A percentile compares a stretch with the other conserved stretches of the same genome.
These are phyloP conservation scores for Xestobium rufovillosum DNA, from an alignment of 2,888 invertebrate species.

Conservation along the genomic window DNA sequence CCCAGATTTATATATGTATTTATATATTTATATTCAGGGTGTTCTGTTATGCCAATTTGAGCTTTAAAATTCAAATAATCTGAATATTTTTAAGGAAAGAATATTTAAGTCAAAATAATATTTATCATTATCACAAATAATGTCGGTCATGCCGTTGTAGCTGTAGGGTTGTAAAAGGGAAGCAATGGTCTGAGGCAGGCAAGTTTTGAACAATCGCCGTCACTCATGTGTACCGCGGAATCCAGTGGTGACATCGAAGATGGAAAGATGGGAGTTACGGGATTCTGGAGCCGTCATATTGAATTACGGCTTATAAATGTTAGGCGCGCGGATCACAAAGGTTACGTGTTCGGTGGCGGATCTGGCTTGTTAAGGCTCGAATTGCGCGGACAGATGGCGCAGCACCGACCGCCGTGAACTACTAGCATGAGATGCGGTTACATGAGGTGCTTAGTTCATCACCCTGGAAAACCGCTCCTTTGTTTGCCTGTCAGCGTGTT, in stretches of 20 bases:
- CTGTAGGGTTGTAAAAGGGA: too few relatives aligned
- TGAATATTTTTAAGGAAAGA: too few relatives aligned
- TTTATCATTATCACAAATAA: too few relatives aligned
- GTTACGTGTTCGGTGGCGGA: slow-evolving; percentile 27
- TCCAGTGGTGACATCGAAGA: not conserved
- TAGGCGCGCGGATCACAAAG: slow-evolving; percentile 20
- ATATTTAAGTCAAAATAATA: too few relatives aligned
- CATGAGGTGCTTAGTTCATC: slow-evolving; percentile 41
- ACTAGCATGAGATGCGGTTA: slow-evolving; percentile 35
- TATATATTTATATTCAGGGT: too few relatives aligned
- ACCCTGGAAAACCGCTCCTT: slow-evolving; percentile 43
- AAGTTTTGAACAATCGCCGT: too few relatives aligned
- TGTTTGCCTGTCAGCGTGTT: slow-evolving; percentile 41
- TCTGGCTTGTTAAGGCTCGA: slow-evolving; percentile 27
- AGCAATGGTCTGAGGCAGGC: too few relatives aligned
- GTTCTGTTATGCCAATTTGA: too few relatives aligned
- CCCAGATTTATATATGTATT: too few relatives aligned
- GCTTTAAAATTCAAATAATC: too few relatives aligned
- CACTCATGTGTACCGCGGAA: slow-evolving; percentile 1
- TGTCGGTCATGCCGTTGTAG: too few relatives aligned
- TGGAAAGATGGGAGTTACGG: not conserved
- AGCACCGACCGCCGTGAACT: slow-evolving; percentile 22
- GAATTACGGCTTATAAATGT: slow-evolving; percentile 12
- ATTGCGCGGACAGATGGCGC: slow-evolving; percentile 27
- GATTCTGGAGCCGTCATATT: slow-evolving; percentile 9